Evolutionary conservation across 2,797 vertebrate genomes (phyloP).

Genomic region (Sebastes aleutianus): DNA sequence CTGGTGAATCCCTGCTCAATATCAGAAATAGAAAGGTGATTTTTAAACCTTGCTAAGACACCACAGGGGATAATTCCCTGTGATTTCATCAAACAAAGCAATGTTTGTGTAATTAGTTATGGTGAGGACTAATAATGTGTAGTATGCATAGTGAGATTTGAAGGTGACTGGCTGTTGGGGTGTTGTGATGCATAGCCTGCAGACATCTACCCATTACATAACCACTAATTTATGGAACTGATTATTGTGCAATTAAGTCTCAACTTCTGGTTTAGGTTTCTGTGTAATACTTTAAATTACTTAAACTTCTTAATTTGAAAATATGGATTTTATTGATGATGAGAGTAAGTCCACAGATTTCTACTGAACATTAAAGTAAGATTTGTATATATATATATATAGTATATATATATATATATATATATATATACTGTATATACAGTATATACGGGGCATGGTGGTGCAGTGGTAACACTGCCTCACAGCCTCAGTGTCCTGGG

Average conservation of each 20-base stretch:
- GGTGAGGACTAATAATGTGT: constrained; percentile 19
- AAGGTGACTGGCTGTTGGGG: constrained; percentile 27
- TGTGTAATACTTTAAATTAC: background rate
- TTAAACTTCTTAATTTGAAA: background rate
- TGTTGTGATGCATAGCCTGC: constrained; percentile 11
- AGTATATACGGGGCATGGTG: background rate
- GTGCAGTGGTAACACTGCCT: background rate
- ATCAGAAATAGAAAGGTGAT: constrained; percentile 61
- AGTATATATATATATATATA: too few species aligned
- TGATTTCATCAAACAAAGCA: constrained; percentile 56
- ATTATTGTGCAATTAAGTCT: background rate
- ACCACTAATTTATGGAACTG: background rate
- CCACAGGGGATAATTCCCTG: constrained; percentile 40
- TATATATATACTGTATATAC: too few species aligned
- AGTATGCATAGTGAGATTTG: constrained; percentile 9
- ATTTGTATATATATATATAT: background rate
- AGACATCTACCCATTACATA: constrained; percentile 6
- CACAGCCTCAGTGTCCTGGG: background rate
- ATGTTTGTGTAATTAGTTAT: constrained; percentile 58
- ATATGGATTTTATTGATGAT: background rate
- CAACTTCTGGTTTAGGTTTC: background rate
- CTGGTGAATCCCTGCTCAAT: constrained; percentile 55
- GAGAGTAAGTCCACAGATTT: background rate
- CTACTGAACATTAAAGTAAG: background rate
- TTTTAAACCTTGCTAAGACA: constrained; percentile 56